phyloP scores from a whole-genome alignment of 1,140 invertebrate genomes.

The Zophobas atratus region DNA sequence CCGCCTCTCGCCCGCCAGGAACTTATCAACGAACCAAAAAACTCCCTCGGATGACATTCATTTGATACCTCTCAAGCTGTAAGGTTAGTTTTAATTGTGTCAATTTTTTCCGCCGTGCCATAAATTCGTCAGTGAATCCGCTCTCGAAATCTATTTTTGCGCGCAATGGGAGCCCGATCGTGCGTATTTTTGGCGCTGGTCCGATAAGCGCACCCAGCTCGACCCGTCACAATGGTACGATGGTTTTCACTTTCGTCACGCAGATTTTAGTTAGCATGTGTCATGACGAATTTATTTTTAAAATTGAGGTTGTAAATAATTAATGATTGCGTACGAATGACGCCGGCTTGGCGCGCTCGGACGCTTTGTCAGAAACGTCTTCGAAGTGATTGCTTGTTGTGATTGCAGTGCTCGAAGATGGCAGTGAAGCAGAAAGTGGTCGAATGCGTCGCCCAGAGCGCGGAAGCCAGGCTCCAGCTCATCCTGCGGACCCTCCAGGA shows the following conservation, averaged over 20 bases:
- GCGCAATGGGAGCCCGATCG: background rate
- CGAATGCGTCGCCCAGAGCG: constrained; percentile 55
- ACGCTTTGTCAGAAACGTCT: background rate
- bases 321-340: constrained; percentile 2
- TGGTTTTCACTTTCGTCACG: constrained; percentile 5
- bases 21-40: constrained; percentile 21
- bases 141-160: constrained; percentile 17
- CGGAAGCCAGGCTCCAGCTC: constrained; percentile 56
- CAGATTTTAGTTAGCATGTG: constrained; percentile 29
- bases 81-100: constrained; percentile 42
- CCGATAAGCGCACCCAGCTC: background rate
- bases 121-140: constrained; percentile 1
- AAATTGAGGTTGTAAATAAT: constrained; percentile 23
- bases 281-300: constrained; percentile 9
- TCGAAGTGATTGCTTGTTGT: background rate
- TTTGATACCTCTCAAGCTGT: constrained; percentile 12
- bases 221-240: background rate
- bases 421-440: constrained; percentile 65
- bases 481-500: constrained; percentile 61
- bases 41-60: constrained; percentile 23
- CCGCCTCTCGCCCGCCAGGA: background rate
- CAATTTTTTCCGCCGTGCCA: background rate
- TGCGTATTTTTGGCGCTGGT: background rate
- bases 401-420: constrained; percentile 54
- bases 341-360: too few species aligned